phyloP scores from a whole-genome alignment of 1,140 invertebrate genomes.

The Neodiprion virginianus region DNA sequence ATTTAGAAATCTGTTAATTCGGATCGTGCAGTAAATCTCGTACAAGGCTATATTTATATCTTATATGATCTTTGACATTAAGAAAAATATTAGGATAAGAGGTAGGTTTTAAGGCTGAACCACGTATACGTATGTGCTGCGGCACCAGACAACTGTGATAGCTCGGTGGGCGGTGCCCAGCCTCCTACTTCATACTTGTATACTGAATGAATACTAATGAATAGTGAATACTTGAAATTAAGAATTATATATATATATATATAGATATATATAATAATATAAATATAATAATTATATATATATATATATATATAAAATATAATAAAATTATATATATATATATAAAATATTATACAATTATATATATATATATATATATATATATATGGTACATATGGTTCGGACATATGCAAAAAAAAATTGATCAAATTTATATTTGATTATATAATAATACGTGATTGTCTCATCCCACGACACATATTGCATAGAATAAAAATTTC shows the following conservation, averaged over 20 bases:
- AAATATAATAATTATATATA: too few species aligned
- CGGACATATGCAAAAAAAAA: not conserved
- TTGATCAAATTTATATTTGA: conserved; percentile 6
- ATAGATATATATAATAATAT: too few species aligned
- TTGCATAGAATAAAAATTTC: not conserved
- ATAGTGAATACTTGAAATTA: not conserved
- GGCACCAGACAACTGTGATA: conserved; percentile 64
- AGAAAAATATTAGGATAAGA: conserved; percentile 44
- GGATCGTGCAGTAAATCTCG: not conserved
- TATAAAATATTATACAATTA: not conserved
- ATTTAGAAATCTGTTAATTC: too few species aligned
- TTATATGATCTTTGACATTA: not conserved
- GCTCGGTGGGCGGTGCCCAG: conserved; percentile 64
- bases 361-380: not conserved
- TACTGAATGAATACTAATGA: conserved; percentile 40
- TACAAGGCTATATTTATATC: not conserved
- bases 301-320: too few species aligned
- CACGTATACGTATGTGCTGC: conserved; percentile 65
- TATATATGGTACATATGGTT: not conserved
- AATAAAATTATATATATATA: too few species aligned
- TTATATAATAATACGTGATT: not conserved
- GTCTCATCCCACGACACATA: not conserved
- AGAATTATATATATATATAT: not conserved
- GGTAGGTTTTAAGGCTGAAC: conserved; percentile 63
- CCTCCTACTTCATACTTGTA: conserved; percentile 63